These are phyloP conservation scores for Dusona sp. DNA, from an alignment of 2,888 invertebrate species.

Conservation along the genomic window DNA sequence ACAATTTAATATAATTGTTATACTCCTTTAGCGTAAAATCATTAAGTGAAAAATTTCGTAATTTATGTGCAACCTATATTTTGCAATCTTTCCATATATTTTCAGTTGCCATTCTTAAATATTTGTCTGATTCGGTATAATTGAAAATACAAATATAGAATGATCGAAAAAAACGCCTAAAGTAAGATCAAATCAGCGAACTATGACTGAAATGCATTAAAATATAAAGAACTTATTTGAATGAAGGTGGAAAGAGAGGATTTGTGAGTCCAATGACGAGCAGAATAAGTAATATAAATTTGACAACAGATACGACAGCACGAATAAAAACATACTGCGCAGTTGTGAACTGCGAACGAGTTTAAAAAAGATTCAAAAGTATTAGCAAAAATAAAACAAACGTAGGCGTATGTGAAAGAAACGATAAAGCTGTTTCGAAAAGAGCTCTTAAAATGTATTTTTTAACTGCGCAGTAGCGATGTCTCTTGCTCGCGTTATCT, in stretches of 20 bases:
- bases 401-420: constrained; percentile 16
- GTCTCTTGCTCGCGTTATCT: constrained; percentile 69
- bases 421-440: constrained; percentile 19
- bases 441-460: constrained; percentile 53
- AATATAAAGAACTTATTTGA: neutral
- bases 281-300: neutral
- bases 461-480: constrained; percentile 66
- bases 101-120: neutral
- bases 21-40: constrained; percentile 6
- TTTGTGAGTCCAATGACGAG: neutral
- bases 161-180: neutral
- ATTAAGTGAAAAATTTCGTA: neutral
- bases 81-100: neutral
- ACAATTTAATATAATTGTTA: constrained; percentile 17
- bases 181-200: neutral
- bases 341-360: neutral
- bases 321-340: neutral
- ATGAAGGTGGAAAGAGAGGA: neutral
- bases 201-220: neutral
- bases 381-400: constrained; percentile 42
- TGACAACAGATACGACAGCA: neutral
- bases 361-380: neutral
- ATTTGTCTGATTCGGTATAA: neutral
- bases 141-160: neutral
- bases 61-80: neutral